Evolutionary conservation across 2,888 invertebrate species (phyloP), one percentile per base, ranked within the genome.

Genomic region (Erpobdella octoculata): DNA sequence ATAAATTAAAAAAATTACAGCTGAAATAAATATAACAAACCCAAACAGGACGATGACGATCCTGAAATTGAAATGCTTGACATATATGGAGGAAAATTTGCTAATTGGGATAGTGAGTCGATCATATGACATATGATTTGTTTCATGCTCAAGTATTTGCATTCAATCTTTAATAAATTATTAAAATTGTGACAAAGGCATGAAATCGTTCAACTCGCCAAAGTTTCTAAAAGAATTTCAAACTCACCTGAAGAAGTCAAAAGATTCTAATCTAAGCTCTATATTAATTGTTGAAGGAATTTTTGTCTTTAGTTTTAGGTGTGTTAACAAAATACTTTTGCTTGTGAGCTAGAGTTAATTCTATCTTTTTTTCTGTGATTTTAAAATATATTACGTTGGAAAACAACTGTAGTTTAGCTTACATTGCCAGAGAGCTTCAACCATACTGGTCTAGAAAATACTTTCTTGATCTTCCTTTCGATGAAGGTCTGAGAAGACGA

Each of bases 231-330:
- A 62, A 33, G 35, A 62, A 1, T 62, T 62, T 62, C n/a, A 62
- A 6, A 31, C 28, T 31, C 21, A 33, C 33, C 18, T 33, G 31
- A 62, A 62, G n/a, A 35, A 31, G 12, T 62, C n/a, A 9, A 28
- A 5, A 8, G 35, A 62, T 1, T 53, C 53, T n/a, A 21, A 33
- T 33, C 28, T n/a, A 31, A 62, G 1, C 5, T n/a, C 28, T 4
- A 62, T 62, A 33, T 35, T 62, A 8, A 35, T 62, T 62, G 62
- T 62, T n/a, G 62, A 62, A 31, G 62, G 62, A 2, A 62, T 62
- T 33, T 62, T 62, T 33, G 25, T 62, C 33, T 62, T 62, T 18
- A 62, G 21, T n/a, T 33, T 62, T 12, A 35, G 62, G 62, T 62
- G n/a, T n/a, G n/a, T n/a, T n/a, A n/a, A n/a, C n/a, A n/a, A n/a